Evolutionary conservation across 2,888 invertebrate genomes (phyloP), one percentile per base, ranked within the genome.

Genomic region (Tupiocoris notatus): DNA sequence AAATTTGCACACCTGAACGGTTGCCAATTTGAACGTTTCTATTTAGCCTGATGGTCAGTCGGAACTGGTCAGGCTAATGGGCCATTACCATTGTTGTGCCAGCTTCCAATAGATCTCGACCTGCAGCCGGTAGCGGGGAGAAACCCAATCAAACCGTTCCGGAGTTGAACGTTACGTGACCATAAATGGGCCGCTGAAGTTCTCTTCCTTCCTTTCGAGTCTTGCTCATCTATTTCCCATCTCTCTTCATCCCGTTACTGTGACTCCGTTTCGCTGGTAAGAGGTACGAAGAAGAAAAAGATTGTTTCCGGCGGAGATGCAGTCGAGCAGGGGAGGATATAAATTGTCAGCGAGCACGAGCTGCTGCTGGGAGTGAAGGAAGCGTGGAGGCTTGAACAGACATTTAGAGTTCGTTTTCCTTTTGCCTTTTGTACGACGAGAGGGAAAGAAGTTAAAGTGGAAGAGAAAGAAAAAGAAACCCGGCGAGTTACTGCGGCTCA

Each of bases 231-330:
- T 59, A 18, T 18, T 59, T 17, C 17, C 63, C 21, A 17, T 20
- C 7, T 22, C 63, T 17, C 63, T 18, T 63, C 21, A 7, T 22
- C 12, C 65, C 17, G n/a, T 65, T 25, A 3, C 39, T 25, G n/a
- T 65, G 25, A 9, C 25, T 24, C 39, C 24, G 17, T 65, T 20
- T 65, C 24, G 7, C 65, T 65, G 2, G 6, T 65, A 25, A 23
- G 24, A 65, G 24, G 39, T 6, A 25, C 12, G 65, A 25, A 2
- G 20, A 59, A 20, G 59, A 59, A 59, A 20, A 59, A 59, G 20
- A 65, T 65, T 21, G 65, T 65, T 65, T 65, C 65, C 65, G 65
- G 65, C 22, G 65, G 24, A 25, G 65, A 18, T 17, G 39, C 25
- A 65, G 65, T 12, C 12, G 24, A n/a, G 17, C 6, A 25, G 65